These are phyloP conservation scores for Falcaria lacertinaria DNA, from an alignment of 2,888 invertebrate genomes.

Conservation along the genomic window DNA sequence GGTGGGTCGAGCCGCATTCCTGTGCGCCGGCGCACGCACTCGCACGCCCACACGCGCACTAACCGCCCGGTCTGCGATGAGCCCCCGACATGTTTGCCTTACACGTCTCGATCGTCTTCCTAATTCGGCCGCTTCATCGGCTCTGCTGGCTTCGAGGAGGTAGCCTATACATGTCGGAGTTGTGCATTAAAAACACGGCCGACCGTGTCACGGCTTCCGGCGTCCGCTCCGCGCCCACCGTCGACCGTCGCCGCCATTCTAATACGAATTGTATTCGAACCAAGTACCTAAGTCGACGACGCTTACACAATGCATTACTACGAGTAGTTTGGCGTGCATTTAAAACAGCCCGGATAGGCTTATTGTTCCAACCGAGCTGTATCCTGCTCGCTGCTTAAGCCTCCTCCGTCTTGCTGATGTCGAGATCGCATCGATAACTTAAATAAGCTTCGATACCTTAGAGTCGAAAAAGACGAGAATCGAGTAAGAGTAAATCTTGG, in stretches of 20 bases:
- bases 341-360: constrained; percentile 20
- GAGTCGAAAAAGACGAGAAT: too few species aligned
- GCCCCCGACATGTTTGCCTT: constrained; percentile 8
- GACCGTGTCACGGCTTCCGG: constrained; percentile 70
- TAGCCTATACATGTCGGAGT: constrained; percentile 46
- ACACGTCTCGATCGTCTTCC: constrained; percentile 13
- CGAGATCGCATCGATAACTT: too few species aligned
- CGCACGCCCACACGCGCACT: constrained; percentile 57
- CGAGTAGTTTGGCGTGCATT: constrained; percentile 33
- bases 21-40: constrained; percentile 66
- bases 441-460: too few species aligned
- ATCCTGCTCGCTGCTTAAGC: not conserved
- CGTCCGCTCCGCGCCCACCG: constrained; percentile 33
- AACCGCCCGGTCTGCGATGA: constrained; percentile 22
- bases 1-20: constrained; percentile 74
- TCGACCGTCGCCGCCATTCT: constrained; percentile 42
- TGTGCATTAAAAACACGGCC: constrained; percentile 69
- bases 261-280: constrained; percentile 67
- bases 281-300: constrained; percentile 26
- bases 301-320: constrained; percentile 44
- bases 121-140: constrained; percentile 31
- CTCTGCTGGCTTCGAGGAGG: constrained; percentile 26
- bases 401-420: constrained; percentile 4
- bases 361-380: constrained; percentile 11
- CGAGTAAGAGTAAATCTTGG: too few species aligned